Percentiles rank a stretch among this genome's conserved stretches.
Conservation (phyloP, 2,888 invertebrate genomes). For the Metopia argyrocephala region DNA sequence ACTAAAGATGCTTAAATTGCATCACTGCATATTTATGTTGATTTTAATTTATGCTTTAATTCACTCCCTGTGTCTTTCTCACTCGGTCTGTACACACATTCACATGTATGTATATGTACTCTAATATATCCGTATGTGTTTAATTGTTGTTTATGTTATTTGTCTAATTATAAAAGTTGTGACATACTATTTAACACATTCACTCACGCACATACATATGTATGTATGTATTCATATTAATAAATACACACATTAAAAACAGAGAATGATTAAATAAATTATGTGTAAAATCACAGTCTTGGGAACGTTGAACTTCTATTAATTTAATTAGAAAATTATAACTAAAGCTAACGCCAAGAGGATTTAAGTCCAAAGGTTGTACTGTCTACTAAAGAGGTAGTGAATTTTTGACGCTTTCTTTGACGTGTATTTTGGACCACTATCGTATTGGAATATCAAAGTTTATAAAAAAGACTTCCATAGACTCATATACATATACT, state of each 20-base stretch:
- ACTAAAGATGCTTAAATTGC: too few species aligned
- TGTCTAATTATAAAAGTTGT: conserved; percentile 32
- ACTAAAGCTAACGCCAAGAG: too few species aligned
- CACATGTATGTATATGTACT: too few species aligned
- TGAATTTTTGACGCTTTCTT: too few species aligned
- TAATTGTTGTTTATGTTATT: conserved; percentile 52
- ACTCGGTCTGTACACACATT: too few species aligned
- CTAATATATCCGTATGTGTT: neutral
- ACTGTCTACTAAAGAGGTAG: too few species aligned
- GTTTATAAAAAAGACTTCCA: too few species aligned
- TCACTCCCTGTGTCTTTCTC: too few species aligned
- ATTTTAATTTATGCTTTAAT: conserved; percentile 44
- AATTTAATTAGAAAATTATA: neutral
- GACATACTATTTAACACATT: neutral
- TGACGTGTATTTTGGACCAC: too few species aligned
- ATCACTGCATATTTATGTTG: conserved; percentile 19
- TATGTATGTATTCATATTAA: neutral
- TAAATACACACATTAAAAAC: neutral
- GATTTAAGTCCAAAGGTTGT: too few species aligned
- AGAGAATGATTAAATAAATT: conserved; percentile 3
- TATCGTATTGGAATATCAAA: too few species aligned
- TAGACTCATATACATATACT: too few species aligned
- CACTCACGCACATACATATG: neutral
- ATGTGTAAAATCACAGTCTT: neutral
- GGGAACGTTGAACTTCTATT: neutral